Percentiles rank a stretch among this genome's conserved stretches.
Conservation (phyloP, 2,113 vertebrate species). For the Aepyceros melampus region DNA sequence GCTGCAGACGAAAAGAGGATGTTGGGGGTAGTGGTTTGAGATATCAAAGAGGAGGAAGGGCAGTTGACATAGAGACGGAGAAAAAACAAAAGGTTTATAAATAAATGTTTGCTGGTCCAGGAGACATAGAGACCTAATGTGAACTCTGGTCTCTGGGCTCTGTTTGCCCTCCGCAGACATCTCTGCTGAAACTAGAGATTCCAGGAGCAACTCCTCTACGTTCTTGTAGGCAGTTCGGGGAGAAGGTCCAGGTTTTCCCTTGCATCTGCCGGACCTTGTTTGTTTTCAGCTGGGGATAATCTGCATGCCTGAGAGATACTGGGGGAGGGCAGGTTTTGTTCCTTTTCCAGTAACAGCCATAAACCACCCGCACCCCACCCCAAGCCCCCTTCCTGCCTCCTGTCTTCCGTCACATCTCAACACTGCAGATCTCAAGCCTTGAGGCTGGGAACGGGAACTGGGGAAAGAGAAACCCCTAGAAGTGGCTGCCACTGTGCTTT, state of each 20-base stretch:
- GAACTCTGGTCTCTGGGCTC: not conserved
- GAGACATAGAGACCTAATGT: rapidly evolving
- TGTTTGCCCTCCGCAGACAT: not conserved
- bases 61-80: not conserved
- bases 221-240: not conserved
- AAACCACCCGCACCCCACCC: not conserved
- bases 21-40: not conserved
- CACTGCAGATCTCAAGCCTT: not conserved
- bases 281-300: not conserved
- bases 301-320: not conserved
- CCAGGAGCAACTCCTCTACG: not conserved
- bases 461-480: not conserved
- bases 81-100: not conserved
- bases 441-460: not conserved
- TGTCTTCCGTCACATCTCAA: not conserved
- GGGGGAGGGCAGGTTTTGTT: not conserved
- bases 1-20: not conserved
- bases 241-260: not conserved
- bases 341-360: not conserved
- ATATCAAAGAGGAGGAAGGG: not conserved
- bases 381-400: not conserved
- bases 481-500: not conserved
- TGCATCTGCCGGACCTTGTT: not conserved
- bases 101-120: not conserved
- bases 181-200: not conserved